Evolutionary conservation across 2,113 vertebrate species (phyloP).

Genomic region (Edolisoma coerulescens): DNA sequence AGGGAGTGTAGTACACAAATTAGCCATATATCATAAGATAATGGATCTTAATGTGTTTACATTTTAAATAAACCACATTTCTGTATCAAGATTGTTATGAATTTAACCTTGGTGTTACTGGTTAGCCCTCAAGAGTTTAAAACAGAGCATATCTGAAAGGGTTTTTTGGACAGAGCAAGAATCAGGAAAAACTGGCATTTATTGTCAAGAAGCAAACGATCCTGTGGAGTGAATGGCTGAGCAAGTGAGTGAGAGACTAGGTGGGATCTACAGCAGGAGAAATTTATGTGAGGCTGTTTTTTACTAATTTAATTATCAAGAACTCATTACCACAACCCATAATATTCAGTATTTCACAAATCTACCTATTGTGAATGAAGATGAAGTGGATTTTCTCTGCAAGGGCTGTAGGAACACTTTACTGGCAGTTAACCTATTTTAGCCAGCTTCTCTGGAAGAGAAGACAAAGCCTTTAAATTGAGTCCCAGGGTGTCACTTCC

Average conservation of each 20-base stretch:
- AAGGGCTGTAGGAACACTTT: not conserved
- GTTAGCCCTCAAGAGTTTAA: not conserved
- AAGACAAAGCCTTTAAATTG: not conserved
- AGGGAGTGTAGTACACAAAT: slow-evolving; percentile 1
- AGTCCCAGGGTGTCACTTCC: not conserved
- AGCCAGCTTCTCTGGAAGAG: not conserved
- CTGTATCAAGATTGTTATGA: slow-evolving; percentile 30
- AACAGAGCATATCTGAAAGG: not conserved
- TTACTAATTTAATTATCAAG: not conserved
- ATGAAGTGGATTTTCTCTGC: not conserved
- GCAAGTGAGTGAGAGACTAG: not conserved
- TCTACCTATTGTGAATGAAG: not conserved
- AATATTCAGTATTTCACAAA: not conserved
- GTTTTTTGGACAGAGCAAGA: not conserved
- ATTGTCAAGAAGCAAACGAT: not conserved
- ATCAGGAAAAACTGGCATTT: not conserved
- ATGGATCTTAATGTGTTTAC: slow-evolving; percentile 61
- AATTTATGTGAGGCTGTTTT: not conserved
- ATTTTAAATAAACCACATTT: slow-evolving; percentile 53
- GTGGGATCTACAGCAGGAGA: not conserved
- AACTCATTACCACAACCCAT: not conserved
- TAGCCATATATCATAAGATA: slow-evolving; percentile 45
- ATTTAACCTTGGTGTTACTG: slow-evolving; percentile 24
- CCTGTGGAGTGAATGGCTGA: not conserved
- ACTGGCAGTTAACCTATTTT: not conserved